Evolutionary conservation across 2,797 vertebrate genomes (phyloP).

Genomic region (Tamandua tetradactyla): DNA sequence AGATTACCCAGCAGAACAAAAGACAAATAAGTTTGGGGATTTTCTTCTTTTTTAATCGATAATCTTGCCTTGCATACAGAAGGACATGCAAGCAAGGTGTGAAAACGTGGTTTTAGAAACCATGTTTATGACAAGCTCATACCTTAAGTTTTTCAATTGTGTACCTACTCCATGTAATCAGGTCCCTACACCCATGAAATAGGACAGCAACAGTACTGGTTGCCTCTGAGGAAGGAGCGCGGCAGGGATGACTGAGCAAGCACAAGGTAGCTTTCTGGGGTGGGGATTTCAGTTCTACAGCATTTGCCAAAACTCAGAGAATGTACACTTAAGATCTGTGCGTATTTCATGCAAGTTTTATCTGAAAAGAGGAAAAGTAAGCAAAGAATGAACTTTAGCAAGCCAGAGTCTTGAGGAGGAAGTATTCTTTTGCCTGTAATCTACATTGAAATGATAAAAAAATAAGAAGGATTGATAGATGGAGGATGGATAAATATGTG

Average conservation of each 20-base stretch:
- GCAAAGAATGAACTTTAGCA: background rate
- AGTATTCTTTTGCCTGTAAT: background rate
- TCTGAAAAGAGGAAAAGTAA: background rate
- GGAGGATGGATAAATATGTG: background rate
- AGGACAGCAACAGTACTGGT: background rate
- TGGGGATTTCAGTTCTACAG: background rate
- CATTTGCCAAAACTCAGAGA: constrained; percentile 3
- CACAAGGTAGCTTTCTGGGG: background rate
- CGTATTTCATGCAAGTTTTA: background rate
- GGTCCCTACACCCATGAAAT: background rate
- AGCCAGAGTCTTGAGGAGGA: background rate
- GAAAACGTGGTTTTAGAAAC: background rate
- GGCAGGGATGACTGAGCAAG: no score
- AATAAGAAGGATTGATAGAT: background rate
- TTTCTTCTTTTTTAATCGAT: background rate
- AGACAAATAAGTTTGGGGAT: background rate
- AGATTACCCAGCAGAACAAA: background rate
- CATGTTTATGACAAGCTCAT: constrained; percentile 15
- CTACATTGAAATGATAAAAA: constrained; percentile 5
- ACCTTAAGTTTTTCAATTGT: background rate
- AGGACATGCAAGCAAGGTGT: background rate
- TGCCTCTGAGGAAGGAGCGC: background rate
- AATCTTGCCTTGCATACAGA: background rate
- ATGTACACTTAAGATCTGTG: background rate
- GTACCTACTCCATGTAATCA: background rate